Percentiles rank a stretch among this genome's conserved stretches.
These are phyloP conservation scores for Coryphaenoides rupestris DNA, from an alignment of 2,113 vertebrate species.

Conservation along the genomic window DNA sequence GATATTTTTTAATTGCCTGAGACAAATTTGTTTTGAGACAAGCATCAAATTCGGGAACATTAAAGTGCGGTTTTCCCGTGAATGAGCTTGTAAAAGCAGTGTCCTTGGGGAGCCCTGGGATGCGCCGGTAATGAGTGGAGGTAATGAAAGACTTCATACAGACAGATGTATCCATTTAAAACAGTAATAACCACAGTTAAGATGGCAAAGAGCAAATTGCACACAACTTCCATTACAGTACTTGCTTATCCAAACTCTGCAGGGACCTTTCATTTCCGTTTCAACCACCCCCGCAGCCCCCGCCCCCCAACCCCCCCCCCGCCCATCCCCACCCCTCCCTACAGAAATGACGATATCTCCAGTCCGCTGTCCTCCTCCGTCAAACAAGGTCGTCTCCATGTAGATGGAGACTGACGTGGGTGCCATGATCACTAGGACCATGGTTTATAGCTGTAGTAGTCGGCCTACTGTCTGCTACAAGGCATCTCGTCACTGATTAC, in stretches of 20 bases:
- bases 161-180: slow-evolving; percentile 82
- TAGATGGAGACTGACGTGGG: slow-evolving; percentile 42
- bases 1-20: slow-evolving; percentile 78
- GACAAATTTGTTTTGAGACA: slow-evolving; percentile 78
- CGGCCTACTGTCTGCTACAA: no score
- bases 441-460: no score
- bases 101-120: slow-evolving; percentile 72
- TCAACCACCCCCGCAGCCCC: no score
- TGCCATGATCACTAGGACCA: no score
- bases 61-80: slow-evolving; percentile 71
- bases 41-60: slow-evolving; percentile 70
- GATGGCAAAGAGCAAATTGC: slow-evolving; percentile 77
- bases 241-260: slow-evolving; percentile 67
- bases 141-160: slow-evolving; percentile 79
- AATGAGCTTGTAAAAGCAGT: slow-evolving; percentile 76
- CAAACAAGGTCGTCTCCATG: slow-evolving; percentile 70
- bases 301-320: no score
- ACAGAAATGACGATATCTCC: slow-evolving; percentile 51
- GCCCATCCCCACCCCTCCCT: slow-evolving; percentile 27
- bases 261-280: slow-evolving; percentile 63
- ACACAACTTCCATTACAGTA: slow-evolving; percentile 67
- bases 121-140: slow-evolving; percentile 75
- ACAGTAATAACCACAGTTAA: slow-evolving; percentile 79
- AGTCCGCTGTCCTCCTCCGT: slow-evolving; percentile 57
- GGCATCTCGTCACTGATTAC: no score